Base-by-base conservation (phyloP, 2,888 invertebrate species). In the Ligdia adustata region DNA sequence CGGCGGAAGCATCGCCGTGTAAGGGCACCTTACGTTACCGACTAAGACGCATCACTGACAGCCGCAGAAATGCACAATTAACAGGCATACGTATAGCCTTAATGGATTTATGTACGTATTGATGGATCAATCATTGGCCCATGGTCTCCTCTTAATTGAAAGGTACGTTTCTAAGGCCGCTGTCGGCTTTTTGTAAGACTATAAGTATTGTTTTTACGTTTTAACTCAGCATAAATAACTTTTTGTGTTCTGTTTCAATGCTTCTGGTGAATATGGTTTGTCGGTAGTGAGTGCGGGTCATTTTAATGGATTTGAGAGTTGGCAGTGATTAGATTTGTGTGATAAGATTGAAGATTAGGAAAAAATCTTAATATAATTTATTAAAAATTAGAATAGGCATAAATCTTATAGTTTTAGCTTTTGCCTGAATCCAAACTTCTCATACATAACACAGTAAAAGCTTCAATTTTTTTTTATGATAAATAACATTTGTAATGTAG, bases 81-180 rank as follows among this genome's bases (percentile, higher is more conserved):
- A 84, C 84, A 75, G 69, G 64, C 69, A 76, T 69, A 71, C 76
- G 82, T 79, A 83, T 79, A 75, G 73, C 70, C 76, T 81, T 86
- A 87, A 88, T 88, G 83, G 88, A 87, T 87, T 85, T 84, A 84
- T 82, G 80, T 82, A 83, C 82, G 81, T 87, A 88, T 87, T 88
- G 87, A 87, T 78, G 79, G 79, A 87, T 89, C 88, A 87, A 88
- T 88, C 88, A 87, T 75, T 76, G 77, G 75, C 67, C 73, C 69
- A 69, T 71, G 66, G 72, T 65, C 63, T 67, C 60, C 59, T 57
- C 64, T 81, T 84, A 83, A 83, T 84, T 85, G 84, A 84, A 82
- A 72, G 71, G 77, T 80, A 75, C 74, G 73, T 79, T 83, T 80
- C 73, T 66, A 67, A 56, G 45, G 55, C 31, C 38, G 34, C 38